phyloP scores from a whole-genome alignment of 2,888 invertebrate genomes.

The Cyrtodaria siliqua region DNA sequence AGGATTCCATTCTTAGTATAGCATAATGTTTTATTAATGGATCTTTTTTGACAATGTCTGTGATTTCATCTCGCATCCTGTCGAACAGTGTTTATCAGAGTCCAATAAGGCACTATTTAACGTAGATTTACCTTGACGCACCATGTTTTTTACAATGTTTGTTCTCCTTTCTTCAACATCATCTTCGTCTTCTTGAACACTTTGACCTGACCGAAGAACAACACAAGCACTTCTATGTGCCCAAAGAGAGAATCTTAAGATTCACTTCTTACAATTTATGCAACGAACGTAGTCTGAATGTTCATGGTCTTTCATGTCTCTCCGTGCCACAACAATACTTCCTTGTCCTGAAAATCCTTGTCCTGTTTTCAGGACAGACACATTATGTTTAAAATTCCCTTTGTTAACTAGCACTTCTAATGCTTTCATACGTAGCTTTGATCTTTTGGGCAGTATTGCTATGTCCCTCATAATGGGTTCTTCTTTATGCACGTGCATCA shows the following conservation, averaged over 20 bases:
- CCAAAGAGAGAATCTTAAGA: background rate
- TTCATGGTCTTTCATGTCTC: background rate
- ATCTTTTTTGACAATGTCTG: background rate
- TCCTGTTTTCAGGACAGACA: background rate
- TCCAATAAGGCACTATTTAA: background rate
- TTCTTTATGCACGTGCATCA: background rate
- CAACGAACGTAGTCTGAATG: background rate
- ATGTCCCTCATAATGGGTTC: background rate
- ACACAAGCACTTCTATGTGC: background rate
- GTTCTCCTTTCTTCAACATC: background rate
- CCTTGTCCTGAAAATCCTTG: too few relatives aligned
- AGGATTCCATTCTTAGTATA: background rate
- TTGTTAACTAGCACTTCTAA: background rate
- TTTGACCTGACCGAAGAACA: too few relatives aligned
- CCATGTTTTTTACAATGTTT: too few relatives aligned
- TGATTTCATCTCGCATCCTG: background rate
- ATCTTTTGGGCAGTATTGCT: background rate
- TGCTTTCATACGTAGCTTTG: too few relatives aligned
- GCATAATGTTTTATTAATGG: background rate
- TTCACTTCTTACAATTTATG: background rate
- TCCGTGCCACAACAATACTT: background rate
- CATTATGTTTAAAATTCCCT: slow-evolving; percentile 13
- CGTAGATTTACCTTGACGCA: background rate
- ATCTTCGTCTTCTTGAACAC: too few relatives aligned
- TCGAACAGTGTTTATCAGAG: background rate